These are phyloP conservation scores for Bujurquina vittata DNA, from an alignment of 2,113 vertebrate species.

Conservation along the genomic window DNA sequence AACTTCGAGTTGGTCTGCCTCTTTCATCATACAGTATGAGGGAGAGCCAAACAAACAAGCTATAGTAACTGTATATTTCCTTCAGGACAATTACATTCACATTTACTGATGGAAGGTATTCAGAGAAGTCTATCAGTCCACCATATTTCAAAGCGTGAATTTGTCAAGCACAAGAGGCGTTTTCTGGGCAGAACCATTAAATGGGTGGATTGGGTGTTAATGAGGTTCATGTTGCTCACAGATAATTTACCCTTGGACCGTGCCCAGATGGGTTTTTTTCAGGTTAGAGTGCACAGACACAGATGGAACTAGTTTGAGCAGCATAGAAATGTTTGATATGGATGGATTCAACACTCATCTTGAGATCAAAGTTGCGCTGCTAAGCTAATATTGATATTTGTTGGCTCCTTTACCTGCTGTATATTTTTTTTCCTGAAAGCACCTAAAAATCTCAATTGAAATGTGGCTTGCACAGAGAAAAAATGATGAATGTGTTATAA, in stretches of 20 bases:
- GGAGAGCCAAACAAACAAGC: conserved; percentile 28
- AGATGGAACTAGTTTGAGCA: conserved; percentile 58
- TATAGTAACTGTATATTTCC: conserved; percentile 53
- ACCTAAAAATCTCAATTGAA: conserved; percentile 36
- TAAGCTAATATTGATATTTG: conserved; percentile 55
- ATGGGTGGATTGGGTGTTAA: conserved; percentile 50
- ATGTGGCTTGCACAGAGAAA: conserved; percentile 16
- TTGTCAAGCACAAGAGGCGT: conserved; percentile 10
- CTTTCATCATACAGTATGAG: background rate
- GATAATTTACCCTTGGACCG: conserved; percentile 46
- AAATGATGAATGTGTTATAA: background rate
- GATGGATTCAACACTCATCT: conserved; percentile 37
- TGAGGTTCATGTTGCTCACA: conserved; percentile 53
- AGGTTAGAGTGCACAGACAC: conserved; percentile 20
- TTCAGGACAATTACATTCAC: conserved; percentile 52
- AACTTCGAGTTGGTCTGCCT: background rate
- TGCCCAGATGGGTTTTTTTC: background rate
- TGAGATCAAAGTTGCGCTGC: conserved; percentile 57
- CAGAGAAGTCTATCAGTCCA: conserved; percentile 17
- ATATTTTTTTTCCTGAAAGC: conserved; percentile 47
- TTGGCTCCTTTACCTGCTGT: conserved; percentile 40
- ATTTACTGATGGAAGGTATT: conserved; percentile 47
- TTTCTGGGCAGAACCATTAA: conserved; percentile 23
- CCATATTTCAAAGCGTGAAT: conserved; percentile 18
- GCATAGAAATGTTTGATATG: conserved; percentile 47